Evolutionary conservation across 2,888 invertebrate species (phyloP), one percentile per base, ranked within the genome.

Genomic region (Harpalus rufipes): DNA sequence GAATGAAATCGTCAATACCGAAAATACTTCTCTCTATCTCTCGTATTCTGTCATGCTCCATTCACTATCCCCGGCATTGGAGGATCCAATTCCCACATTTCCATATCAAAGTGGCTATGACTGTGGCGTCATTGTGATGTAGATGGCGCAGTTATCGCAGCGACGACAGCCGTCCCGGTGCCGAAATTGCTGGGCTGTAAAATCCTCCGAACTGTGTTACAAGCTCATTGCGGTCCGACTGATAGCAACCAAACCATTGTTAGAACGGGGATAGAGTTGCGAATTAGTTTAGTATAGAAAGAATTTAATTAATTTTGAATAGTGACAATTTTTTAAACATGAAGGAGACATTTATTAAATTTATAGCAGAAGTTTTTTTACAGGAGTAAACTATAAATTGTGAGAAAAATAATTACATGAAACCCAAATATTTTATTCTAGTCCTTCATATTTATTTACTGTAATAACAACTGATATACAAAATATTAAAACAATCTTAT

Each of bases 91-190:
- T 74, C 44, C 18, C 44, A 44, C 41, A 74, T 74, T 74, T 41
- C 16, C 72, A 74, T 74, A 74, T 74, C 72, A 74, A 74, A 74
- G 72, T 74, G 72, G 72, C 72, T 41, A 12, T 18, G 72, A 44
- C 8, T 16, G 18, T 44, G 41, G 18, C 18, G 18, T 74, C 72
- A 74, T 74, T 74, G 72, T 74, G 41, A 74, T 74, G 72, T 41
- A 74, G 72, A 74, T 74, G 72, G 72, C 72, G 72, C 72, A 74
- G 72, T 74, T 74, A 74, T 74, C 72, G 72, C 72, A 74, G 44
- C 44, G 44, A 16, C 10, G 44, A 10, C 72, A 74, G 72, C 41
- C 72, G 72, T 18, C 72, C 44, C 72, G 72, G 10, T 41, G 72
- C 44, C 18, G 18, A 12, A 74, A 51, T 18, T 41, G 72, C 44